Evolutionary conservation across 2,888 invertebrate genomes (phyloP), one percentile per base, ranked within the genome.

Genomic region (Epinotia ramella): DNA sequence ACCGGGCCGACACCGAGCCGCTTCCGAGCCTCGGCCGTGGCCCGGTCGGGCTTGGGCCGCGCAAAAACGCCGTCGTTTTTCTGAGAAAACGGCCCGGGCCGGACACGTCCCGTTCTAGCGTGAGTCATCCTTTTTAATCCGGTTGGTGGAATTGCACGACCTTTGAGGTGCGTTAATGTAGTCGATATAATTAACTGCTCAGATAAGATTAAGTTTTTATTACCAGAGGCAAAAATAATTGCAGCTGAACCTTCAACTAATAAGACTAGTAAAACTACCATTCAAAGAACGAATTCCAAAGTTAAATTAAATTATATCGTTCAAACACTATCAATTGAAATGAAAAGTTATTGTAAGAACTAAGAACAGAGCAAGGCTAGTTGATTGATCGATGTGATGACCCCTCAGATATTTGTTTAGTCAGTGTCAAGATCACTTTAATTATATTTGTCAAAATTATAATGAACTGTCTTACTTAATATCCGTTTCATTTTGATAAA

Each of bases 371-470:
- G 81, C 89, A 90, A 91, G 92, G 90, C 81, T 83, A 56, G 56
- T 53, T 90, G 91, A 91, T 91, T 91, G 90, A 91, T 91, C 80
- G 87, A 81, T 79, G 78, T 80, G 84, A 86, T 90, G 91, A 90
- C 91, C 91, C 89, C 82, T 82, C 83, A 81, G 84, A 87, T 87
- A 87, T 86, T 90, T 88, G 88, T 88, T 86, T 86, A 84, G 83
- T 81, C 80, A 82, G 69, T 84, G 87, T 88, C 90, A 89, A 89
- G 88, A 88, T 87, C 86, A 88, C 84, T 86, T 87, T 89, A 87
- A 90, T 90, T 90, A 87, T 81, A 83, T 79, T 82, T 81, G 81
- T 82, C 77, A 76, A 78, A 76, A 78, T 76, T 68, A 70, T 70
- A 80, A 80, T 80, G 77, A 77, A 79, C 74, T 77, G 73, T 83